Percentiles rank a stretch among this genome's conserved stretches.
Conservation (phyloP, 2,113 vertebrate species). For the Actenoides hombroni region DNA sequence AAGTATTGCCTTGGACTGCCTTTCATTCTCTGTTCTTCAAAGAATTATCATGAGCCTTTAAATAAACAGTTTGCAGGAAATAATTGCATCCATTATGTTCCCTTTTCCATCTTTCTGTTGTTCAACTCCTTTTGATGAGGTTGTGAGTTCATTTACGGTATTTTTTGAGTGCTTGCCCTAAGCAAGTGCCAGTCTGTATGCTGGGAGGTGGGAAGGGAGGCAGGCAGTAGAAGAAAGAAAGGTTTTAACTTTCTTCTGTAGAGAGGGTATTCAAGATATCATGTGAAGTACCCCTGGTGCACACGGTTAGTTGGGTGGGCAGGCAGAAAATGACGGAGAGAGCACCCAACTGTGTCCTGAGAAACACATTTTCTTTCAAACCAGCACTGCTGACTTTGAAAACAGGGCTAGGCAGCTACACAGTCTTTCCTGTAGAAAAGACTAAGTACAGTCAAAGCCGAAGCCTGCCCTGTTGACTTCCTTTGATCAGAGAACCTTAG, state of each 20-base stretch:
- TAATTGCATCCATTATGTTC: neutral
- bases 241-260: neutral
- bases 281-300: neutral
- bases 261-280: neutral
- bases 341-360: neutral
- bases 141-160: neutral
- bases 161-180: neutral
- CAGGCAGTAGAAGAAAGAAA: neutral
- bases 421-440: neutral
- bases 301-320: accelerated
- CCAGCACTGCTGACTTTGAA: neutral
- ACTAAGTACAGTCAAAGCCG: neutral
- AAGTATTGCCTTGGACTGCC: neutral
- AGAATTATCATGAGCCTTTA: neutral
- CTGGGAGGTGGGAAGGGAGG: neutral
- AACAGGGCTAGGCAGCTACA: neutral
- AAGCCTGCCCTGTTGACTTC: neutral
- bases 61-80: neutral
- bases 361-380: neutral
- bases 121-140: neutral
- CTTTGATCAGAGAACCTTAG: neutral
- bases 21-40: neutral
- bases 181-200: neutral
- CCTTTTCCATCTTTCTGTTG: neutral
- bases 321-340: neutral